Base-by-base conservation (phyloP, 2,113 vertebrate genomes). In the Centrocercus urophasianus region DNA sequence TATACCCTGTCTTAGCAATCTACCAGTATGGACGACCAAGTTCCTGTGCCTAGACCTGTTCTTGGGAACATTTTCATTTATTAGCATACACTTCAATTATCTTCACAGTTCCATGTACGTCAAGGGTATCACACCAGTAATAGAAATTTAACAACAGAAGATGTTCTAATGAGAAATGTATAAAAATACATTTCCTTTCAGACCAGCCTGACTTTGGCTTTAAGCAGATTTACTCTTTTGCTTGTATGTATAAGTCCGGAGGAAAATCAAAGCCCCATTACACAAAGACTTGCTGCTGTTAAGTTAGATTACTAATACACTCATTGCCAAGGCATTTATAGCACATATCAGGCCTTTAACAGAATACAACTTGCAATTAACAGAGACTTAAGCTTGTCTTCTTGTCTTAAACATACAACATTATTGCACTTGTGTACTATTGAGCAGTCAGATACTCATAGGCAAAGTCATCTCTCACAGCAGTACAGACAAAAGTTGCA, bases 21-120 rank as follows among this genome's bases (percentile, higher is more conserved):
- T 34, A 42, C 47, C 61, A 42, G 47, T 0, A 0, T 18, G 38
- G 52, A 45, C 66, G 84, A 66, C 36, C 21, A 7, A 76, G 27
- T 73, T 73, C 40, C 66, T 63, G 4, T 34, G 50, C 32, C 66
- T 6, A 12, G 59, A 71, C 78, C 82, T 67, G 82, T 76, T 59
- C 54, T 14, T 48, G 40, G 32, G 66, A 85, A 73, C 66, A 57
- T 85, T 89, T 85, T 66, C 40, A 75, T 93, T 89, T 79, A 52
- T 65, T 34, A 42, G 36, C 20, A 50, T 48, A 11, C 18, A 56
- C 43, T 71, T 60, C 19, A 70, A 77, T 89, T 85, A 56, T 71
- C 48, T 71, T 79, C 56, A 21, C 71, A 70, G 24, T 48, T 72
- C 74, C 40, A 32, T 3, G 24, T 30, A 30, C 24, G n/a, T 43